A percentile compares a stretch with the other conserved stretches of the same genome.
phyloP scores from a whole-genome alignment of 2,113 vertebrate genomes.

The Gambusia holbrooki region DNA sequence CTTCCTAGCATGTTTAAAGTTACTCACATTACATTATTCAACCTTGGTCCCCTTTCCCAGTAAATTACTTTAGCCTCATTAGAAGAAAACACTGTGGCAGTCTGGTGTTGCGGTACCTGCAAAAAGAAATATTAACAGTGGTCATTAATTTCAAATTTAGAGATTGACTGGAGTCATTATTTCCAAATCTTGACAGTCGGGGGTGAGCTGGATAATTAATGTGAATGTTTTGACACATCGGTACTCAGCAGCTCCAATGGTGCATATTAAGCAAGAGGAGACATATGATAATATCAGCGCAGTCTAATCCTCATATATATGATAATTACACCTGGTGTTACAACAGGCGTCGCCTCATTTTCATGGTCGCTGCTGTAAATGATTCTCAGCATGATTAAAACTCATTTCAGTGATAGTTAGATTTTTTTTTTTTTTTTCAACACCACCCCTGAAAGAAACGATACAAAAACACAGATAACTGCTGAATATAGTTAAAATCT shows the following conservation, averaged over 20 bases:
- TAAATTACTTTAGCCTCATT: background rate
- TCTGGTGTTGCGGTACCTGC: background rate
- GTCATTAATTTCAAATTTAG: slow-evolving; percentile 51
- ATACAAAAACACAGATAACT: slow-evolving; percentile 19
- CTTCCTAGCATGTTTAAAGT: background rate
- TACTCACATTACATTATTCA: background rate
- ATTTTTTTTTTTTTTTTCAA: background rate
- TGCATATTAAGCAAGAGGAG: slow-evolving; percentile 1
- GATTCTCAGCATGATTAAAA: slow-evolving; percentile 20
- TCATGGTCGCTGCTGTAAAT: slow-evolving; percentile 26
- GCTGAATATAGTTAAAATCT: slow-evolving; percentile 26
- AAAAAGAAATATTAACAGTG: slow-evolving; percentile 47
- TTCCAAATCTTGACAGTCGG: slow-evolving; percentile 29
- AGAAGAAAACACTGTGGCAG: background rate
- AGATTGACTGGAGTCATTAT: slow-evolving; percentile 46
- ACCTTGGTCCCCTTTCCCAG: background rate
- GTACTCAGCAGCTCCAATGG: background rate
- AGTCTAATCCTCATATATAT: slow-evolving; percentile 27
- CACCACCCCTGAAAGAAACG: slow-evolving; percentile 18
- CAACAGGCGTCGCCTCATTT: background rate
- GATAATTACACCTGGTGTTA: slow-evolving; percentile 20
- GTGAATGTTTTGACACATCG: background rate
- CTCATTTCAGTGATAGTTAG: slow-evolving; percentile 5
- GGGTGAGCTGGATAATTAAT: slow-evolving; percentile 33
- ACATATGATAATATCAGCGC: slow-evolving; percentile 5